Evolutionary conservation across 2,113 vertebrate species (phyloP).

Genomic region (Halichoeres trimaculatus): DNA sequence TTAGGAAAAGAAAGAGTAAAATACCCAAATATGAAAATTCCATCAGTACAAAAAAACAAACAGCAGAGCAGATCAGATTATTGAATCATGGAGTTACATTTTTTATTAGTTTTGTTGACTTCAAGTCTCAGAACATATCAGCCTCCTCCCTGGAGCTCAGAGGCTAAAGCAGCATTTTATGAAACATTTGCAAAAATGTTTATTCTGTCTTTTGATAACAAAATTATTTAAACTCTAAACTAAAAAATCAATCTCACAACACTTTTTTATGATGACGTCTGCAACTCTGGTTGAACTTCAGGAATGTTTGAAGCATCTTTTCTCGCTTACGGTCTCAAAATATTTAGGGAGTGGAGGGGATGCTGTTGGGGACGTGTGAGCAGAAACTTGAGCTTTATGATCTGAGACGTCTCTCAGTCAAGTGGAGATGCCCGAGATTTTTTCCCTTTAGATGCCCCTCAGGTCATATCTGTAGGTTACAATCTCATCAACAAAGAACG

Average conservation of each 20-base stretch:
- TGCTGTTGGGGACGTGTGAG: neutral
- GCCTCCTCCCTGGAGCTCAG: neutral
- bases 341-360: slow-evolving; percentile 24
- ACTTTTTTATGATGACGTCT: neutral
- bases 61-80: neutral
- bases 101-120: neutral
- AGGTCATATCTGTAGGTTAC: neutral
- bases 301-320: neutral
- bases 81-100: neutral
- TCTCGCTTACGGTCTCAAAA: slow-evolving; percentile 37
- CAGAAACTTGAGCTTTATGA: slow-evolving; percentile 40
- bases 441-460: slow-evolving; percentile 19
- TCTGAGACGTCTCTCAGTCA: slow-evolving; percentile 60
- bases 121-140: neutral
- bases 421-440: slow-evolving; percentile 5
- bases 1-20: neutral
- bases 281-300: neutral
- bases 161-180: neutral
- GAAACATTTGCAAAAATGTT: neutral
- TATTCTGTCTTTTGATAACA: neutral
- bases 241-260: slow-evolving; percentile 5
- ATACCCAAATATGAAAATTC: neutral
- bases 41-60: neutral
- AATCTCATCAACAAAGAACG: neutral
- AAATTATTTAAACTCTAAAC: slow-evolving; percentile 16